Percentiles rank a stretch among this genome's conserved stretches.
phyloP scores from a whole-genome alignment of 2,888 invertebrate species.

The Nomada fabriciana region DNA sequence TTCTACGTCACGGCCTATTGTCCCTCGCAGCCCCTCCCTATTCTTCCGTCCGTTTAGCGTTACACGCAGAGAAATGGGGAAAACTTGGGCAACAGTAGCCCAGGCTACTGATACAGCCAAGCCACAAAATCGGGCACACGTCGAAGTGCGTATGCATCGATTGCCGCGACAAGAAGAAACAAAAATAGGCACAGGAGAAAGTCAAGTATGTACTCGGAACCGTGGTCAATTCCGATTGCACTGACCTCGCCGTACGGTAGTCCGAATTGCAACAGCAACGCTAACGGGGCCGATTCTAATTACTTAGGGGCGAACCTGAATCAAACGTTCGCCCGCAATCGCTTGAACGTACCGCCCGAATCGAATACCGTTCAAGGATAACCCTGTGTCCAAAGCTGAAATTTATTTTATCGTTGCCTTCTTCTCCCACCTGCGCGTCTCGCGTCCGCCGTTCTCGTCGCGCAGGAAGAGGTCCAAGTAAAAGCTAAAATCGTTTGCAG shows the following conservation, averaged over 20 bases:
- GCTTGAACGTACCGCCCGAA: conserved; percentile 7
- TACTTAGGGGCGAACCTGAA: no score
- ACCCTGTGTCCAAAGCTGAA: conserved; percentile 23
- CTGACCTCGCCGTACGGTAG: no score
- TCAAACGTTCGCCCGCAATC: no score
- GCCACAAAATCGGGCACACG: no score
- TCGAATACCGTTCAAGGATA: conserved; percentile 13
- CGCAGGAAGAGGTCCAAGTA: conserved; percentile 46
- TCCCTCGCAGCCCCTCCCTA: neutral
- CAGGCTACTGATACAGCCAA: no score
- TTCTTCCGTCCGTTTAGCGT: neutral
- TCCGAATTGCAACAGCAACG: neutral
- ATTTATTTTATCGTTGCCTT: conserved; percentile 33
- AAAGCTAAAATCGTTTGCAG: conserved; percentile 67
- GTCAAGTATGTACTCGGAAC: no score
- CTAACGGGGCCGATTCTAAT: neutral
- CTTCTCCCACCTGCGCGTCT: neutral
- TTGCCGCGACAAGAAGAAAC: no score
- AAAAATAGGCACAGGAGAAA: no score
- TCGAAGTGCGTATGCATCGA: no score
- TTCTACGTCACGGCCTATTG: conserved; percentile 14
- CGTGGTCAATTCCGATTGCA: no score
- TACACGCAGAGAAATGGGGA: no score
- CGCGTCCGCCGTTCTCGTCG: conserved; percentile 10
- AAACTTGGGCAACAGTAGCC: no score